Percentiles rank a stretch among this genome's conserved stretches.
Evolutionary conservation across 2,113 vertebrate genomes (phyloP).

Genomic region (Crotalus tigris): DNA sequence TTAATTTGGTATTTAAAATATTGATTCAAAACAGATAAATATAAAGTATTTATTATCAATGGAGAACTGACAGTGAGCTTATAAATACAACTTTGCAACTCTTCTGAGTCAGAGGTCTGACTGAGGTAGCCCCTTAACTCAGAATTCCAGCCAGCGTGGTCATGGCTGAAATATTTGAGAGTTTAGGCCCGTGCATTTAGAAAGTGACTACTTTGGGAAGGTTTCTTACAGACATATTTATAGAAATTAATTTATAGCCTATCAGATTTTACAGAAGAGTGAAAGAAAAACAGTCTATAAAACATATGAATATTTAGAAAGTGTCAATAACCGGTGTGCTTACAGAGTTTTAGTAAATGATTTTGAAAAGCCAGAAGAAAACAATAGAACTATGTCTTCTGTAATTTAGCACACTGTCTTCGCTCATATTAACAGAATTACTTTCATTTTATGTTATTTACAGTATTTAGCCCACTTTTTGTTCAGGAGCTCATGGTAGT

Average conservation of each 20-base stretch:
- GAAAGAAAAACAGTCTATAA: neutral
- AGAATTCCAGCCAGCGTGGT: neutral
- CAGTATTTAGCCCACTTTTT: neutral
- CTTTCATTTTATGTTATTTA: neutral
- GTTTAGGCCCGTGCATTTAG: neutral
- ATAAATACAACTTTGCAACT: neutral
- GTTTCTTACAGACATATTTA: neutral
- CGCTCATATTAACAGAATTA: neutral
- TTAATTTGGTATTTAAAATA: conserved; percentile 22
- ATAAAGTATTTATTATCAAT: conserved; percentile 6
- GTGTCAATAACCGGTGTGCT: neutral
- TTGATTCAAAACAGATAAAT: conserved; percentile 14
- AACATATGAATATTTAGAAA: neutral
- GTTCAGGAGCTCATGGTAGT: neutral
- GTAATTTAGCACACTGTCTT: neutral
- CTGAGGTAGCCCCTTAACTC: neutral
- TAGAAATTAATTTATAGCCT: neutral
- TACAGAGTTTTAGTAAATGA: neutral
- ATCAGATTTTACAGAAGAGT: neutral
- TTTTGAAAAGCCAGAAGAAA: neutral
- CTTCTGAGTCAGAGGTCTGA: neutral
- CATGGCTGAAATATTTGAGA: neutral
- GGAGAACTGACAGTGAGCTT: conserved; percentile 8
- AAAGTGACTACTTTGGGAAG: neutral
- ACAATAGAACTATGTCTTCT: neutral